A percentile compares a stretch with the other conserved stretches of the same genome.
These are phyloP conservation scores for Myanophis thanlyinensis DNA, from an alignment of 2,113 vertebrate species.

Conservation along the genomic window DNA sequence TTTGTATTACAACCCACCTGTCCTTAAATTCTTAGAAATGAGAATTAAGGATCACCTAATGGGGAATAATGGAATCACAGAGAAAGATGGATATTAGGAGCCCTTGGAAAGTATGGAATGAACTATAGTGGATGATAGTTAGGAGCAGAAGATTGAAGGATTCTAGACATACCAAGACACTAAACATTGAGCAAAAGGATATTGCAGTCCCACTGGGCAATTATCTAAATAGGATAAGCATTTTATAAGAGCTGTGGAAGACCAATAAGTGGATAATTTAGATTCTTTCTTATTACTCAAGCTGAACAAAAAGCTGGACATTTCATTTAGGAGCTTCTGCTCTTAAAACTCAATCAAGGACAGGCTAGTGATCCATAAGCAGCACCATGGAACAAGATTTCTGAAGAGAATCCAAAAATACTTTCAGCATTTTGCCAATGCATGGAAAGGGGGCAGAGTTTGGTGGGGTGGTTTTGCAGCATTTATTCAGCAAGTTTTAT, in stretches of 20 bases:
- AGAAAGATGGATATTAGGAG: not conserved
- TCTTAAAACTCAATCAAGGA: constrained; percentile 46
- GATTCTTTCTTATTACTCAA: not conserved
- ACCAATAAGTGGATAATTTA: not conserved
- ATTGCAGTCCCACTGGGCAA: not conserved
- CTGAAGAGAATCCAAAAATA: constrained; percentile 53
- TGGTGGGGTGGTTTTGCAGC: constrained; percentile 32
- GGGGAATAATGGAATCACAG: not conserved
- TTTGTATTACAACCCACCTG: not conserved
- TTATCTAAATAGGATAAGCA: not conserved
- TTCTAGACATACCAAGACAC: not conserved
- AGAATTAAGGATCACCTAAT: not conserved
- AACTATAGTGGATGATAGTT: not conserved
- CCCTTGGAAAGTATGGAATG: not conserved
- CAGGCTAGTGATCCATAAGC: constrained; percentile 35
- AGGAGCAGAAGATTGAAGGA: not conserved
- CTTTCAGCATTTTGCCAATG: constrained; percentile 28
- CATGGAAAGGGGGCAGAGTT: constrained; percentile 27
- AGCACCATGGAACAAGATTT: constrained; percentile 25
- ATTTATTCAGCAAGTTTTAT: constrained; percentile 63
- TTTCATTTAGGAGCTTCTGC: not conserved
- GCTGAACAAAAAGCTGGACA: not conserved
- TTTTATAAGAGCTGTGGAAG: not conserved
- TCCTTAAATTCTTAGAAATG: not conserved
- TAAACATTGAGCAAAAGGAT: not conserved